phyloP scores from a whole-genome alignment of 2,797 vertebrate genomes.

The Loriculus beryllinus region DNA sequence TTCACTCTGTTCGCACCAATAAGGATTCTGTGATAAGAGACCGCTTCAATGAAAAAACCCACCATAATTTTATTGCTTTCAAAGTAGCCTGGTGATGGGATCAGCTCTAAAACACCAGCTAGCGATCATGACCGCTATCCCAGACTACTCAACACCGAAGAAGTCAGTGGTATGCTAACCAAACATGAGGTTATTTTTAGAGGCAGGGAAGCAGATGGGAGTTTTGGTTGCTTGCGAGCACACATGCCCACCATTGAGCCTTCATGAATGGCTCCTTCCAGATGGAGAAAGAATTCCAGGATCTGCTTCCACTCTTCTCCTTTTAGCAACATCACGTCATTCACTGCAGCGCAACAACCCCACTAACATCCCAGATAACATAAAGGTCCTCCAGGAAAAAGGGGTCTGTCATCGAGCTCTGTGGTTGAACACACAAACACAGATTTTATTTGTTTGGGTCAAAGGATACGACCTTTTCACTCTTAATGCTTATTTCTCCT shows the following conservation, averaged over 20 bases:
- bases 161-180: conserved; percentile 26
- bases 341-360: neutral
- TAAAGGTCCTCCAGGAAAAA: neutral
- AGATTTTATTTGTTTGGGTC: neutral
- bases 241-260: neutral
- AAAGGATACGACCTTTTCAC: neutral
- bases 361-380: neutral
- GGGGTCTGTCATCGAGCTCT: neutral
- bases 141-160: neutral
- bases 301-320: neutral
- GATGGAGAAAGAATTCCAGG: neutral
- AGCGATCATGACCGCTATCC: neutral
- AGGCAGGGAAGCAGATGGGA: conserved; percentile 58
- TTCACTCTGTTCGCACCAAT: neutral
- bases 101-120: conserved; percentile 13
- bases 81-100: neutral
- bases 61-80: neutral
- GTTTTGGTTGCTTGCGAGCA: neutral
- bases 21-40: neutral
- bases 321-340: neutral
- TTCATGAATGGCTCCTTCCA: conserved; percentile 53
- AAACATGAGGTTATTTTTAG: conserved; percentile 35
- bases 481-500: neutral
- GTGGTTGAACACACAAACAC: neutral
- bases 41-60: neutral